Evolutionary conservation across 2,888 invertebrate genomes (phyloP).

Genomic region (Phoenoteleia sp.): DNA sequence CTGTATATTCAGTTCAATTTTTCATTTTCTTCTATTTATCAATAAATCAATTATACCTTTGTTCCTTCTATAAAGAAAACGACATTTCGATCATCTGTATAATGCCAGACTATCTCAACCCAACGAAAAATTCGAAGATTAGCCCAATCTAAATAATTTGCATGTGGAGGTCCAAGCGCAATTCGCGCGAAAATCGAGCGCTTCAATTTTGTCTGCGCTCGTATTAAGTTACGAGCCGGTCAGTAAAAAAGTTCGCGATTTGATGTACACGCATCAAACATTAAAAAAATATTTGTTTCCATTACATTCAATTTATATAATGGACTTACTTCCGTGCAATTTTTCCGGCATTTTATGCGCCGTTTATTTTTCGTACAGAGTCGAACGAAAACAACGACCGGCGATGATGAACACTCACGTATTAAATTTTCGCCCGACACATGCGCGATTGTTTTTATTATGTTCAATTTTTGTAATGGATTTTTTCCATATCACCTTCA

Average conservation of each 20-base stretch:
- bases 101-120: conserved; percentile 7
- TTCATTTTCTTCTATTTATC: no score
- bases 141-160: conserved; percentile 18
- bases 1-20: no score
- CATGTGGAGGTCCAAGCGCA: no score
- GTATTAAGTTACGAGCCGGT: no score
- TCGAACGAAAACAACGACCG: conserved; percentile 14
- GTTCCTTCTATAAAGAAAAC: no score
- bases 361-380: no score
- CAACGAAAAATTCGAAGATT: conserved; percentile 18
- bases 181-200: background rate
- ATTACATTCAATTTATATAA: conserved; percentile 46
- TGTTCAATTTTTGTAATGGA: conserved; percentile 48
- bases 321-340: no score
- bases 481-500: conserved; percentile 26
- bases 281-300: conserved; percentile 7
- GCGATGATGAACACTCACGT: conserved; percentile 10
- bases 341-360: no score
- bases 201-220: no score
- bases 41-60: no score
- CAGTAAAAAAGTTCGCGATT: no score
- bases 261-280: background rate
- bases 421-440: conserved; percentile 24
- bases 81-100: no score
- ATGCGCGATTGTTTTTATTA: conserved; percentile 36